Base-by-base conservation (phyloP, 2,797 vertebrate genomes). In the Lates japonicus region DNA sequence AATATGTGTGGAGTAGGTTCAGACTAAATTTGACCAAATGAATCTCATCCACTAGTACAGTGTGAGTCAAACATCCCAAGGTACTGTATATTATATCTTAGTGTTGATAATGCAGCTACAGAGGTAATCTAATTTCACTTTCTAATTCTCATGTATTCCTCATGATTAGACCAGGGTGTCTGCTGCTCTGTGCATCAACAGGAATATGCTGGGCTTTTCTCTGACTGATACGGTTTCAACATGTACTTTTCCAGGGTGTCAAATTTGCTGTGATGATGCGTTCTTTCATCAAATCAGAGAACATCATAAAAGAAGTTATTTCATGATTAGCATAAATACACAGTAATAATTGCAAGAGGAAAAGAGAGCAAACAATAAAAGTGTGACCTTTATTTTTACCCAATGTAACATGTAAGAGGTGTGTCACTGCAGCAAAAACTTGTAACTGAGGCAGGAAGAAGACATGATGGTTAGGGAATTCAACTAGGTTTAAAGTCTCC, bases 281-380 rank as follows among this genome's bases (percentile, higher is more conserved):
- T 66, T 60, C 54, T 63, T 63, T 74, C 64, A 67, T 74, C 67
- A 58, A 49, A 51, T 82, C 73, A 63, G 44, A 72, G 16, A 19
- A 12, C 60, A 37, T 60, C 13, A 55, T 66, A 54, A 80, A 55
- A 72, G 29, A 74, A 52, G 62, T 58, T 1, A 80, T 49, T 79
- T 52, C 19, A 25, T 62, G 22, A 83, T 87, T 76, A 69, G 66
- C 83, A 84, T 80, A 80, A 86, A 74, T 33, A 78, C 66, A 65
- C 58, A 75, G 69, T 63, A 59, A 73, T 82, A 61, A 58, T 20
- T 2, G 44, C 44, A n/a, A 10, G 35, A 74, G 51, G 57, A n/a
- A 65, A 69, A 17, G 17, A 52, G 68, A 48, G 64, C 52, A 78
- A 83, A 80, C 60, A 69, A 20, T 59, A 31, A 39, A 59, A 57